Base-by-base conservation (phyloP, 2,797 vertebrate species). In the Urosaurus nigricauda region DNA sequence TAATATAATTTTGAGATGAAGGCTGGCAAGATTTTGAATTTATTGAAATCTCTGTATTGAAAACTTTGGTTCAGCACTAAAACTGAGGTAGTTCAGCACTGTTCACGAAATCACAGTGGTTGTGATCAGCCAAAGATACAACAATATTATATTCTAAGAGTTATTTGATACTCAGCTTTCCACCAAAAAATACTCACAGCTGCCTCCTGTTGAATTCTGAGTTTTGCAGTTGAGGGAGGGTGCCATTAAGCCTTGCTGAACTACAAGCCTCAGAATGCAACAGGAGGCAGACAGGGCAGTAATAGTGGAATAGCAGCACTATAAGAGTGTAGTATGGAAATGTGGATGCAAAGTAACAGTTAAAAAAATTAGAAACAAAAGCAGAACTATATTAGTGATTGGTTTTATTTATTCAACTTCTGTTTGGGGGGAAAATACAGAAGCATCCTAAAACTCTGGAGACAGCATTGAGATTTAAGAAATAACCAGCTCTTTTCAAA, bases 361-460 rank as follows among this genome's bases (percentile, higher is more conserved):
- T 70, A 53, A 83, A 83, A 35, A 47, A 4, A 51, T 71, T 53
- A 71, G 21, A n/a, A 8, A 21, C 7, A 84, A 32, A 8, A 60
- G 35, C 79, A 58, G n/a, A 60, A 84, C 32, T 51, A 51, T 24
- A 53, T 70, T 70, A 19, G n/a, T 47, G 14, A 83, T 19, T 32
- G 8, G 19, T 53, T 12, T 53, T 47, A 35, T 60, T 60, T 83
- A 51, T 43, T 83, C 82, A 24, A 35, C 35, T 35, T 84, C 19
- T 24, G 3, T 2, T 5, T 21, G 19, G n/a, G 43, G 32, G 43
- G 1, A 0, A 3, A n/a, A 11, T 2, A 17, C 16, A 26, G 17
- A 56, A 35, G 17, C 73, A 47, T 53, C 35, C 26, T 47, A 73
- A 53, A 40, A 19, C 37, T 16, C 16, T 35, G 8, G 29, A 2